These are phyloP conservation scores for Megalops cyprinoides DNA, from an alignment of 2,797 vertebrate genomes.

Conservation along the genomic window DNA sequence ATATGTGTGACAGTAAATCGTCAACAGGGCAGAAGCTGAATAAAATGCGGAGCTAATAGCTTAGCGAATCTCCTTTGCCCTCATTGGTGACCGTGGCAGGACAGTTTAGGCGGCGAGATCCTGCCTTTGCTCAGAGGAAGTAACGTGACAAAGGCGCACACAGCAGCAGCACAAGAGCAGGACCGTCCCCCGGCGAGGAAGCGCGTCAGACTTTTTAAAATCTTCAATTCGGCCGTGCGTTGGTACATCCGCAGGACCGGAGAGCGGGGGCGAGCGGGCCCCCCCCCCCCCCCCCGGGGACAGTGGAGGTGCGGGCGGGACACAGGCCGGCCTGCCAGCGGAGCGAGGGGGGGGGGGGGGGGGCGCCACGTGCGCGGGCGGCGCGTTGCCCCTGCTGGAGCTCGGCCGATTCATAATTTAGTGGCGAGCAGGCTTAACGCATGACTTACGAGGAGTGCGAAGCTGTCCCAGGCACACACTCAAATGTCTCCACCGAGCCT, in stretches of 20 bases:
- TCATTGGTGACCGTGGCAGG: no score
- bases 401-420: slow-evolving; percentile 72
- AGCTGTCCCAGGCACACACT: slow-evolving; percentile 56
- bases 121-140: background rate
- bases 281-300: no score
- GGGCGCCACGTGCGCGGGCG: background rate
- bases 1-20: no score
- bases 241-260: background rate
- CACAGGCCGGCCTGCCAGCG: background rate
- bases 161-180: background rate
- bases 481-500: slow-evolving; percentile 42
- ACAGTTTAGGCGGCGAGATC: no score
- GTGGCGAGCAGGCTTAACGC: slow-evolving; percentile 74
- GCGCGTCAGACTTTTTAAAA: background rate
- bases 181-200: background rate
- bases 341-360: background rate
- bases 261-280: no score
- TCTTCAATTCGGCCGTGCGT: background rate
- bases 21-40: no score
- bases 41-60: no score
- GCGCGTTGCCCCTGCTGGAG: slow-evolving; percentile 24
- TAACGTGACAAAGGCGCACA: background rate
- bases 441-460: slow-evolving; percentile 64
- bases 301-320: background rate
- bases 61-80: no score